Percentiles rank a stretch among this genome's conserved stretches.
phyloP scores from a whole-genome alignment of 2,888 invertebrate species.

The Beris morrisii region DNA sequence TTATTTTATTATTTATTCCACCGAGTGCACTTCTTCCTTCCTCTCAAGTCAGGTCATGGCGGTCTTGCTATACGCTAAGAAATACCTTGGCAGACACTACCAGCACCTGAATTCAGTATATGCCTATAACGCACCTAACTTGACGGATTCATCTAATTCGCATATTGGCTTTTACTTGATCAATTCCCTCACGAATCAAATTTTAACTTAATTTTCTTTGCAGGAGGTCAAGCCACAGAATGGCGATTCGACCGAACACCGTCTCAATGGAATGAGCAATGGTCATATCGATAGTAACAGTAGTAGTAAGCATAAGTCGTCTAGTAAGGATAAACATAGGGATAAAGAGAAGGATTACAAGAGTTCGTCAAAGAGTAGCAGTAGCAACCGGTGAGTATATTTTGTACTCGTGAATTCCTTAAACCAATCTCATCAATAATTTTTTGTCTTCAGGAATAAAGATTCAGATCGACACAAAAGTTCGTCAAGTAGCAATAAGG shows the following conservation, averaged over 20 bases:
- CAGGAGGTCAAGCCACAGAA: constrained; percentile 50
- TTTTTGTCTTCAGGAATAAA: constrained; percentile 47
- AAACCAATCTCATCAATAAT: too few species aligned
- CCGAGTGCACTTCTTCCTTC: too few species aligned
- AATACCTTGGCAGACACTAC: too few species aligned
- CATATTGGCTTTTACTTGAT: too few species aligned
- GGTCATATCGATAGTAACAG: constrained; percentile 63
- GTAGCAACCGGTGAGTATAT: constrained; percentile 42
- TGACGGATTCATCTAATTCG: too few species aligned
- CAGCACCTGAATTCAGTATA: too few species aligned
- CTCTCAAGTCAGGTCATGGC: too few species aligned
- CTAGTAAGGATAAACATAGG: constrained; percentile 61
- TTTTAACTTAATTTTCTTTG: constrained; percentile 5
- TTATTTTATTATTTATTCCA: too few species aligned
- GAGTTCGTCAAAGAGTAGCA: constrained; percentile 58
- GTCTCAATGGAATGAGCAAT: constrained; percentile 80
- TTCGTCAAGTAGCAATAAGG: constrained; percentile 59
- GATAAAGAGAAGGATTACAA: constrained; percentile 60
- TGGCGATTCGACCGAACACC: constrained; percentile 58
- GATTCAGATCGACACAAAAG: constrained; percentile 58
- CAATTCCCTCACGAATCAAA: too few species aligned
- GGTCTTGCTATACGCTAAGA: too few species aligned
- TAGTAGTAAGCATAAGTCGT: constrained; percentile 67
- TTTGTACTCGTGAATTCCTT: too few species aligned
- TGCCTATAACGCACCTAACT: too few species aligned